Conservation (phyloP, 2,113 vertebrate genomes). For the Phrynosoma platyrhinos region DNA sequence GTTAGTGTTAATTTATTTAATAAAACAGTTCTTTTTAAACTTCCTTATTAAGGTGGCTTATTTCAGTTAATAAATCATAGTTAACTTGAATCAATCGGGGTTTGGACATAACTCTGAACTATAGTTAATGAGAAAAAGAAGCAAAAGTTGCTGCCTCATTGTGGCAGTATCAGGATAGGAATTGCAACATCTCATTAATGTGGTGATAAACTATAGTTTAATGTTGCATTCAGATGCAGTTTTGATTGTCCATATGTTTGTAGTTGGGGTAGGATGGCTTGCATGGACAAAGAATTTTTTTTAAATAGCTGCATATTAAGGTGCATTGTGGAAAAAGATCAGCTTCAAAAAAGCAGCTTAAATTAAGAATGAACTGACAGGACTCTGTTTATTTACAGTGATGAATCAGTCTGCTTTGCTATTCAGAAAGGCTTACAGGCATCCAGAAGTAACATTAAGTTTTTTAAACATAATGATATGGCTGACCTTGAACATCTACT, state of each 20-base stretch:
- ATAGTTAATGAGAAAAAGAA: not conserved
- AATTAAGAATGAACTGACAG: slow-evolving; percentile 20
- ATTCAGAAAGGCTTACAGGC: slow-evolving; percentile 98
- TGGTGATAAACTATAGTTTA: not conserved
- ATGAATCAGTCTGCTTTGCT: slow-evolving; percentile 94
- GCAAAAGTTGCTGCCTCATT: not conserved
- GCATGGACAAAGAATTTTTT: not conserved
- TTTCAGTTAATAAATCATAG: not conserved
- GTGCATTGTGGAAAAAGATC: not conserved
- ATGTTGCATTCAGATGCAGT: not conserved
- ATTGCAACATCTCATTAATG: not conserved
- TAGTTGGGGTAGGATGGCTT: not conserved
- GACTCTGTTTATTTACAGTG: slow-evolving; percentile 77
- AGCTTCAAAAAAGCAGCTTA: slow-evolving; percentile 1
- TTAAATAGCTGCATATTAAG: not conserved
- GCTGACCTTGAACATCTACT: slow-evolving; percentile 91
- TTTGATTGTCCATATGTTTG: not conserved
- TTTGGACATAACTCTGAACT: not conserved
- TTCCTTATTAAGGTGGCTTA: not conserved
- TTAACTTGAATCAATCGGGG: not conserved
- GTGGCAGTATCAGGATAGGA: too few species aligned
- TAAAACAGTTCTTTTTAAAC: not conserved
- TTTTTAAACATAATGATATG: slow-evolving; percentile 97
- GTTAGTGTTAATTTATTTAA: not conserved
- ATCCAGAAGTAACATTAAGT: slow-evolving; percentile 94